Base-by-base conservation (phyloP, 1,140 invertebrate genomes). In the Zaprionus ghesquierei region DNA sequence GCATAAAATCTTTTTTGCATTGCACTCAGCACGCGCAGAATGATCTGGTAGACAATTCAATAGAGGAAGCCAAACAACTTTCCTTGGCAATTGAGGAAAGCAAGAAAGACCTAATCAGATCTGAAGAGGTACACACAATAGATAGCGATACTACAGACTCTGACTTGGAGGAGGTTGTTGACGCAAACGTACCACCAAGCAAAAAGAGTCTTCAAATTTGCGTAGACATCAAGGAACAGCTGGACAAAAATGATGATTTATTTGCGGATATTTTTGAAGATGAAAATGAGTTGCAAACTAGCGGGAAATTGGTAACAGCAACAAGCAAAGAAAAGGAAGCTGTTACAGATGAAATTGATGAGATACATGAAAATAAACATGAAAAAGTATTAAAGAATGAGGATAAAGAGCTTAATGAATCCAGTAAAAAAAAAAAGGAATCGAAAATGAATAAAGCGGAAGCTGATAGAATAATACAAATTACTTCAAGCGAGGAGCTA, bases 251-350 rank as follows among this genome's bases (percentile, higher is more conserved):
- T 38, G 94, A 96, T 85, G 95, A 96, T 93, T 92, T 96, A 44
- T 96, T 96, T 93, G 94, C 94, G 31, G 94, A 95, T 92, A 91
- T 95, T 64, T 95, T 95, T 92, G 72, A 81, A 18, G 15, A 15
- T 92, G 74, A 79, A 9, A 22, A 6, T 15, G 15, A 35, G 15
- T n/a, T 35, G 31, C 27, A 29, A 4, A 33, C 3, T 13, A 9
- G 1, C 6, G 38, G 1, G 8, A 41, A 41, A 44, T 38, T 61
- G 22, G 50, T 65, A 3, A 59, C 70, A 23, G 71, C 78, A 27
- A 58, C 63, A 1, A 64, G 51, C 2, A 56, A 80, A 13, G 44
- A 53, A 18, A 33, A 20, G 10, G 58, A 69, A 50, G 27, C 27
- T 12, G 41, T 46, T 18, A 18, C 8, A 15, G 27, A 25, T 13